Percentiles rank a stretch among this genome's conserved stretches.
phyloP scores from a whole-genome alignment of 2,888 invertebrate genomes.

The Oligia latruncula region DNA sequence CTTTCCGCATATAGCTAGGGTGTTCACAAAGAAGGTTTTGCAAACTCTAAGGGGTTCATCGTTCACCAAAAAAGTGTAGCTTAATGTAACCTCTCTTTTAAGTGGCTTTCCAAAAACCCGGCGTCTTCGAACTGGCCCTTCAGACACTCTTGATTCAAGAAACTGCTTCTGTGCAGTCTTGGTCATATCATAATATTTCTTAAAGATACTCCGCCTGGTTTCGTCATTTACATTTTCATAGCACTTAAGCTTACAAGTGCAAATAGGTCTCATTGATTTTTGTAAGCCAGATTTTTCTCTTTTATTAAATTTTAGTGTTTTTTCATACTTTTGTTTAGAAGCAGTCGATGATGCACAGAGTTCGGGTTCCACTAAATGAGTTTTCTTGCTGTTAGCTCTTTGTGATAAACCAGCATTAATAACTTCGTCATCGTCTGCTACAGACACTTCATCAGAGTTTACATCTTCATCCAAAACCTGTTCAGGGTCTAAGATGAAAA shows the following conservation, averaged over 20 bases:
- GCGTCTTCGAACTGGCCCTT: slow-evolving; percentile 17
- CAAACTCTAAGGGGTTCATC: slow-evolving; percentile 15
- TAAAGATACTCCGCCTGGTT: slow-evolving; percentile 4
- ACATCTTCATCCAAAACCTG: background rate
- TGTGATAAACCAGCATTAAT: background rate
- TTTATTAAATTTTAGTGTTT: background rate
- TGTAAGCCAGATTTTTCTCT: background rate
- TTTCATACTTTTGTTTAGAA: background rate
- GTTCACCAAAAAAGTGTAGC: slow-evolving; percentile 23
- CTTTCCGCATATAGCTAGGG: background rate
- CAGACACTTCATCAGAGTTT: background rate
- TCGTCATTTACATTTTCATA: slow-evolving; percentile 25
- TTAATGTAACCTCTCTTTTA: slow-evolving; percentile 13
- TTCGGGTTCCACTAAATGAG: background rate
- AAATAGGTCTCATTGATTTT: slow-evolving; percentile 7
- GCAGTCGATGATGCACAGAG: background rate
- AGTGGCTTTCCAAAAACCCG: slow-evolving; percentile 11
- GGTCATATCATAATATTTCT: slow-evolving; percentile 9
- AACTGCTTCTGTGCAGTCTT: slow-evolving; percentile 7
- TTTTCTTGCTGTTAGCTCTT: background rate
- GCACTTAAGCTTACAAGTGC: slow-evolving; percentile 3
- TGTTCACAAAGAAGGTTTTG: slow-evolving; percentile 21
- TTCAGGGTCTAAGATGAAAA: background rate
- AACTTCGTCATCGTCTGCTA: background rate
- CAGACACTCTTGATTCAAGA: slow-evolving; percentile 18